Percentiles rank a stretch among this genome's conserved stretches.
phyloP scores from a whole-genome alignment of 2,888 invertebrate species.

The Mesorhabditis belari region DNA sequence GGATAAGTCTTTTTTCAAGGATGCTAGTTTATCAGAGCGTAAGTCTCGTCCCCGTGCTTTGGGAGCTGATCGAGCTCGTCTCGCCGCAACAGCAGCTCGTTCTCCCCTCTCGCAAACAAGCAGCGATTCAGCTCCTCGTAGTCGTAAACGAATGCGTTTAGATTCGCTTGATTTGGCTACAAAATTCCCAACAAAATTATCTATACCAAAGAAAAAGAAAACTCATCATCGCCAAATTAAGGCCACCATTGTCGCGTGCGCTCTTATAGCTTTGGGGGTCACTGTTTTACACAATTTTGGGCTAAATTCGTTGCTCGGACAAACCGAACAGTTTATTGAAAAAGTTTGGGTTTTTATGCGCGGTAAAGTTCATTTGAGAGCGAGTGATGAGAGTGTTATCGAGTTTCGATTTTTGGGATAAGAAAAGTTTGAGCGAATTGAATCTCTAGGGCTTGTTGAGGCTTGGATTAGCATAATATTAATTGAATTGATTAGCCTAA shows the following conservation, averaged over 20 bases:
- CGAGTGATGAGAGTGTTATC: neutral
- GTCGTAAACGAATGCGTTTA: conserved; percentile 3
- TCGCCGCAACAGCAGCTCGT: neutral
- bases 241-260: neutral
- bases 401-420: neutral
- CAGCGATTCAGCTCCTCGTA: neutral
- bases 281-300: neutral
- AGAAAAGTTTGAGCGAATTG: neutral
- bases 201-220: too few relatives aligned
- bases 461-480: too few relatives aligned
- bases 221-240: neutral
- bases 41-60: neutral
- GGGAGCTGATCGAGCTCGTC: neutral
- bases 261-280: neutral
- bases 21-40: neutral
- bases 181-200: too few relatives aligned
- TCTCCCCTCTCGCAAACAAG: neutral
- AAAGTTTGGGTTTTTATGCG: neutral
- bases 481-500: too few relatives aligned
- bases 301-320: neutral
- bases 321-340: neutral
- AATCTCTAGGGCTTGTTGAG: too few relatives aligned
- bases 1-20: neutral
- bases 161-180: too few relatives aligned
- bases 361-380: neutral